Conservation (phyloP, 2,113 vertebrate genomes). For the Struthio camelus region DNA sequence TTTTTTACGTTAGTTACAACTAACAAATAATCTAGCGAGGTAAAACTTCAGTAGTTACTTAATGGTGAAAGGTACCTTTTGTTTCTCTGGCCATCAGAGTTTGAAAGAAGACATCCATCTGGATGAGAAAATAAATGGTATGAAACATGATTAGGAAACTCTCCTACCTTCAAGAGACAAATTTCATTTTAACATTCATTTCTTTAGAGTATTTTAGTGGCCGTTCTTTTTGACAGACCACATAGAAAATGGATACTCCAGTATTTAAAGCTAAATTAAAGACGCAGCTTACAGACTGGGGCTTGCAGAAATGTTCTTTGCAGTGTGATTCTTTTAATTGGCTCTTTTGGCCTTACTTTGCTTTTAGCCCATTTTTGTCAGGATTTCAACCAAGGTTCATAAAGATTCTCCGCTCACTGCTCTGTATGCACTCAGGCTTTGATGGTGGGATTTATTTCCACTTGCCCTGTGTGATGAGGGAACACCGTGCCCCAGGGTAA, state of each 20-base stretch:
- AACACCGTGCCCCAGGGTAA: neutral
- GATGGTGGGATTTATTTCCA: neutral
- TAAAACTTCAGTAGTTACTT: conserved; percentile 69
- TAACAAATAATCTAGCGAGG: conserved; percentile 67
- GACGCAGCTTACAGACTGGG: neutral
- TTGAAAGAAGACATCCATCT: conserved; percentile 58
- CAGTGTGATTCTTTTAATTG: neutral
- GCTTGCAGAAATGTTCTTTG: neutral
- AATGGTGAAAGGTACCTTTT: conserved; percentile 51
- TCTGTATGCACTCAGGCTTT: neutral
- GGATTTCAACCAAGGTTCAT: neutral
- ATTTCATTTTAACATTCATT: conserved; percentile 51
- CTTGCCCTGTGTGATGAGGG: neutral
- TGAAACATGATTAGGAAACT: conserved; percentile 40
- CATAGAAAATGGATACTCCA: neutral
- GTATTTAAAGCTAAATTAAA: conserved; percentile 51
- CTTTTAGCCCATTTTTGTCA: neutral
- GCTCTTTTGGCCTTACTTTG: neutral
- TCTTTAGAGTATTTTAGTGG: conserved; percentile 35
- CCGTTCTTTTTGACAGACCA: neutral
- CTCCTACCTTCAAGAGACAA: neutral
- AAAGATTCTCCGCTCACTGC: neutral
- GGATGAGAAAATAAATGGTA: conserved; percentile 10
- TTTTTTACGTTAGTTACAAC: conserved; percentile 71
- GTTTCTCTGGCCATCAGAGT: conserved; percentile 55